Evolutionary conservation across 2,888 invertebrate species (phyloP).

Genomic region (Trypoxylon attenuatum): DNA sequence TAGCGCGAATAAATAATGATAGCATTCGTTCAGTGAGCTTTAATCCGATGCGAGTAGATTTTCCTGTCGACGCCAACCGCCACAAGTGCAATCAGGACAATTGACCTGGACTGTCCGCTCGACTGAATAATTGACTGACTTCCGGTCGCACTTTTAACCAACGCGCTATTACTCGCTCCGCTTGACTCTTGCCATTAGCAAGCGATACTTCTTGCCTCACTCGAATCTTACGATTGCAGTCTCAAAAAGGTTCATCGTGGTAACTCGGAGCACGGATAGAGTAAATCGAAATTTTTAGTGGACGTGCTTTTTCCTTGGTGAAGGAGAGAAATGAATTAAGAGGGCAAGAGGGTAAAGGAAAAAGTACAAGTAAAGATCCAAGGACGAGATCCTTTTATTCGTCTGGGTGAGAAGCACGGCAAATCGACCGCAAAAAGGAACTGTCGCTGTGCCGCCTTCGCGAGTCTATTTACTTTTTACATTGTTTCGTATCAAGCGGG

Average conservation of each 20-base stretch:
- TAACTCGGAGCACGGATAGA: too few species aligned
- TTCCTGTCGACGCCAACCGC: constrained; percentile 49
- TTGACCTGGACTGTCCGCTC: constrained; percentile 54
- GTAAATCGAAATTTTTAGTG: too few species aligned
- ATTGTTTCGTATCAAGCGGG: too few species aligned
- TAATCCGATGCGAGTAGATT: constrained; percentile 34
- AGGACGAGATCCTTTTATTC: neutral
- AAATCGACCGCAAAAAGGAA: neutral
- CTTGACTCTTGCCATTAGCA: constrained; percentile 28
- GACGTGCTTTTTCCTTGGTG: too few species aligned
- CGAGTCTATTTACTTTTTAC: neutral
- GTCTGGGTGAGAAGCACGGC: too few species aligned
- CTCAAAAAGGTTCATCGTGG: too few species aligned
- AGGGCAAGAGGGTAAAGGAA: neutral
- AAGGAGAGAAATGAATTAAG: neutral
- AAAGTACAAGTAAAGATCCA: neutral
- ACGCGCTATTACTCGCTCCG: constrained; percentile 22
- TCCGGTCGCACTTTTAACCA: constrained; percentile 57
- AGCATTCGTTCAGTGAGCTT: constrained; percentile 1
- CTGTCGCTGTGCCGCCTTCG: too few species aligned
- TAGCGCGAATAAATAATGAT: neutral
- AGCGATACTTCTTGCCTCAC: constrained; percentile 28
- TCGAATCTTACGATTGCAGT: too few species aligned
- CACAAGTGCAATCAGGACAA: constrained; percentile 61
- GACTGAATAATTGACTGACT: constrained; percentile 59